Evolutionary conservation across 1,140 invertebrate species (phyloP).

Genomic region (Physella acuta): DNA sequence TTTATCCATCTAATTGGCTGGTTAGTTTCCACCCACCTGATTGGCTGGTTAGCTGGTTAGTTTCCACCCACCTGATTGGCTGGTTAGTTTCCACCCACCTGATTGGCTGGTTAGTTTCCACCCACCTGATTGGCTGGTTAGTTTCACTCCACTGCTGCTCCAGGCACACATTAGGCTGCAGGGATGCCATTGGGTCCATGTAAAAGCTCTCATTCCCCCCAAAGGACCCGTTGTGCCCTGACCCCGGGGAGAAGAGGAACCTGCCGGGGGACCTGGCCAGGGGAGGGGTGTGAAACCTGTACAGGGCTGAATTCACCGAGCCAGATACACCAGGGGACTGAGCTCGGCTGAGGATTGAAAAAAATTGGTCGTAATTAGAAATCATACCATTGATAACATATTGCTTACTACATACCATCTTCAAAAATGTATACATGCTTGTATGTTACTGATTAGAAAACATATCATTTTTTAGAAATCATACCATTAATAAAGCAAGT

Average conservation of each 20-base stretch:
- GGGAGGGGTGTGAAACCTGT: slow-evolving; percentile 47
- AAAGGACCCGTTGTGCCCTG: slow-evolving; percentile 42
- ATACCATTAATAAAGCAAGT: no score
- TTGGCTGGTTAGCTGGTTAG: no score
- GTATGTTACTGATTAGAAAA: no score
- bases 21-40: no score
- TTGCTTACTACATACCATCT: no score
- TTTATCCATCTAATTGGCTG: no score
- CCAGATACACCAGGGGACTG: slow-evolving; percentile 50
- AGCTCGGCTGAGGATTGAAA: slow-evolving; percentile 50
- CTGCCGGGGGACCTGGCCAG: slow-evolving; percentile 38
- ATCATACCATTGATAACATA: no score
- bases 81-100: no score
- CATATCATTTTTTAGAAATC: no score
- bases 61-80: no score
- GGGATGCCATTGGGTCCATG: slow-evolving; percentile 66
- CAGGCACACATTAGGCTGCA: slow-evolving; percentile 81
- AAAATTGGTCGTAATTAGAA: no score
- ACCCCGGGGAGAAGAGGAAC: slow-evolving; percentile 40
- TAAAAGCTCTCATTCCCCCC: slow-evolving; percentile 45
- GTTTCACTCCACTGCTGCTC: slow-evolving; percentile 85
- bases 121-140: slow-evolving; percentile 42
- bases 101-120: neutral
- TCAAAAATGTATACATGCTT: no score
- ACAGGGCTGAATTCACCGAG: slow-evolving; percentile 30